phyloP scores from a whole-genome alignment of 2,113 vertebrate species.

The Varanus salvator region DNA sequence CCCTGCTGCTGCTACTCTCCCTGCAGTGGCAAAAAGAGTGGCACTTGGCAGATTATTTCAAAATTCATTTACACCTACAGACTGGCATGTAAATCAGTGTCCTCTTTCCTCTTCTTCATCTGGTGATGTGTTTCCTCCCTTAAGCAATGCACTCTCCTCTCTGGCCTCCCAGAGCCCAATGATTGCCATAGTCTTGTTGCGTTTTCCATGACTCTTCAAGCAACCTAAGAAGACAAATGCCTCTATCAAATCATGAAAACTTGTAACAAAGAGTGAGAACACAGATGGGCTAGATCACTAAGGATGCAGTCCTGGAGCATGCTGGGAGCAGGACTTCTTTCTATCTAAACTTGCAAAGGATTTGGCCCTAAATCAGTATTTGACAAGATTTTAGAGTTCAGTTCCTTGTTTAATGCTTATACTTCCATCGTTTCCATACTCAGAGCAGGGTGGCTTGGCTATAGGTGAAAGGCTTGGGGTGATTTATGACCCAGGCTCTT shows the following conservation, averaged over 20 bases:
- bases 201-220: not conserved
- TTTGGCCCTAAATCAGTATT: not conserved
- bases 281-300: not conserved
- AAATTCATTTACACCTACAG: no score
- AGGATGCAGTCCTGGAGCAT: no score
- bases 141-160: no score
- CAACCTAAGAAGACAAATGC: not conserved
- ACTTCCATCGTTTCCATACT: accelerated
- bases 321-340: no score
- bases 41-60: no score
- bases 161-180: no score
- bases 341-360: no score
- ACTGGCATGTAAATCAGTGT: not conserved
- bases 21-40: no score
- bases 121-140: no score
- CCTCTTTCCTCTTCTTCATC: not conserved
- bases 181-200: not conserved
- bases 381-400: not conserved
- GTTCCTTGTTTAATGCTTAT: not conserved
- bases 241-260: not conserved
- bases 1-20: no score
- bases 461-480: not conserved
- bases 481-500: constrained; percentile 21
- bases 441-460: not conserved
- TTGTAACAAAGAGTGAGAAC: not conserved